Conservation (phyloP, 2,888 invertebrate species). For the Campaea margaritaria region DNA sequence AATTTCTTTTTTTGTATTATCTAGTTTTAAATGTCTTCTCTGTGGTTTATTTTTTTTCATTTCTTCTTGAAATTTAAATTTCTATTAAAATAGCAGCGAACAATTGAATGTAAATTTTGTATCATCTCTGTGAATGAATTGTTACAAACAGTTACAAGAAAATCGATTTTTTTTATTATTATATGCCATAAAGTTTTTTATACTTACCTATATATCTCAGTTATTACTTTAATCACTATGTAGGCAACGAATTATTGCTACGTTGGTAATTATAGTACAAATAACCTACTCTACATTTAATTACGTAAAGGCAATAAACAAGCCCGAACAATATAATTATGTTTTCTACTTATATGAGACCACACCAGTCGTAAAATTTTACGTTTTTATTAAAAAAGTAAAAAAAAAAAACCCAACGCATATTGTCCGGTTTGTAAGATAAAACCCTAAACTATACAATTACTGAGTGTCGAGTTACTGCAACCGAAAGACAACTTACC, state of each 20-base stretch:
- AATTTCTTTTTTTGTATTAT: too few species aligned
- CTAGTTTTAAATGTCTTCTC: too few species aligned
- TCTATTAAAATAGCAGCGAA: too few species aligned
- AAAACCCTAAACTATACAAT: constrained; percentile 48
- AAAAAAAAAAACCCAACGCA: constrained; percentile 49
- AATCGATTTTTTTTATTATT: too few species aligned
- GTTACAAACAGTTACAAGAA: too few species aligned
- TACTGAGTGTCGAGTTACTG: constrained; percentile 49
- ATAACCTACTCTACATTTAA: constrained; percentile 36
- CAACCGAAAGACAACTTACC: constrained; percentile 34
- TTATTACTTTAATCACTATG: constrained; percentile 35
- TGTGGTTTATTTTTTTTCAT: too few species aligned
- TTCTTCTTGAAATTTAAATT: too few species aligned
- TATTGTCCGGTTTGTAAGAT: constrained; percentile 44
- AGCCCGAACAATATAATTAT: constrained; percentile 44
- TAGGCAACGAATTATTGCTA: constrained; percentile 29
- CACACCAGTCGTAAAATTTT: constrained; percentile 40
- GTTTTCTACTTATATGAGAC: constrained; percentile 45
- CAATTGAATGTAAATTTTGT: too few species aligned
- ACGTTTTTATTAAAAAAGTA: constrained; percentile 30
- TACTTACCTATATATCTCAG: constrained; percentile 20
- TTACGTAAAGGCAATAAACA: constrained; percentile 40
- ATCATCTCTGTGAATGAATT: too few species aligned
- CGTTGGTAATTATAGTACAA: constrained; percentile 25
- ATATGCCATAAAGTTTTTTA: constrained; percentile 21